Conservation (phyloP, 2,888 invertebrate genomes). For the Nasonovia ribisnigri region DNA sequence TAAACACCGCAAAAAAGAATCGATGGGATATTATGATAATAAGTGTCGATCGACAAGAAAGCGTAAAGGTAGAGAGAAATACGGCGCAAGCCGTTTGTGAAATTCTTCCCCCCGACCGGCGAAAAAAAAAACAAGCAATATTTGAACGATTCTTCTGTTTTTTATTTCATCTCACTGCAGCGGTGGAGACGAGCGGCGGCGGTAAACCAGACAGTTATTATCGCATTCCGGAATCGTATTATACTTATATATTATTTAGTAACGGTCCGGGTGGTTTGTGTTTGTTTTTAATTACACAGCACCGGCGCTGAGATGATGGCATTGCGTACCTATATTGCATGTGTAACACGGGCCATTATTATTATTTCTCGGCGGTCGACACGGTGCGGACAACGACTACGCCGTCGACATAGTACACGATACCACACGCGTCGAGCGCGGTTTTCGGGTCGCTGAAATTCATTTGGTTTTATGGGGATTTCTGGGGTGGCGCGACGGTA, state of each 20-base stretch:
- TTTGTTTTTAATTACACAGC: conserved; percentile 36
- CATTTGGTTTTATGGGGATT: background rate
- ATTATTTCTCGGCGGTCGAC: background rate
- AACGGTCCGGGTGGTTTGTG: background rate
- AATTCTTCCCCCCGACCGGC: background rate
- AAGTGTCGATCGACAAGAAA: background rate
- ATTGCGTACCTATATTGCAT: background rate
- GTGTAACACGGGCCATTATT: conserved; percentile 16
- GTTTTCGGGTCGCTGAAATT: background rate
- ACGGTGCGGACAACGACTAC: background rate
- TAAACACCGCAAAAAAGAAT: background rate
- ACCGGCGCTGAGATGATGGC: background rate
- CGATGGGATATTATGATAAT: background rate
- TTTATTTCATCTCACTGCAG: background rate
- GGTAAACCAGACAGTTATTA: background rate
- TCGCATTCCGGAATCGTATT: background rate
- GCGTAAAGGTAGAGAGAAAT: background rate
- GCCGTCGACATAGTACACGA: background rate
- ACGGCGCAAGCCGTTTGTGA: background rate
- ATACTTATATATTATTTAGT: background rate
- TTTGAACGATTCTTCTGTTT: background rate
- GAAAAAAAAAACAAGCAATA: background rate
- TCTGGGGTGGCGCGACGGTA: background rate
- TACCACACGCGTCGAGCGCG: background rate
- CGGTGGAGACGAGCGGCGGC: background rate